phyloP scores from a whole-genome alignment of 2,888 invertebrate species.

The Cordilura impudica region DNA sequence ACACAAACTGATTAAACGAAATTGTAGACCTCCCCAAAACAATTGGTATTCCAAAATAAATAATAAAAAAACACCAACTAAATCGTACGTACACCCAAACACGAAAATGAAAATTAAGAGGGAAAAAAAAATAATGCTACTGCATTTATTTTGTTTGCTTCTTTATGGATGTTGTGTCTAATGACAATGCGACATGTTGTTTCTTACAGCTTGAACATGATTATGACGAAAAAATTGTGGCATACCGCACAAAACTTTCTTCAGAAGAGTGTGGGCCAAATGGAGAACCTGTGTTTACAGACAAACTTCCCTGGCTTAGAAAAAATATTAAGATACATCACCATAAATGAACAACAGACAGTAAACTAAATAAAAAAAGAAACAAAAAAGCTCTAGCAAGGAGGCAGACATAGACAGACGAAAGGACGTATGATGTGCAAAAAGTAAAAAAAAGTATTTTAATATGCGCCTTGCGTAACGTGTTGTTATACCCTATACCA shows the following conservation, averaged over 20 bases:
- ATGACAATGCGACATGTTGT: slow-evolving; percentile 34
- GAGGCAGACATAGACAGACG: slow-evolving; percentile 7
- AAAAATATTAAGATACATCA: slow-evolving; percentile 6
- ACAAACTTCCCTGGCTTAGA: slow-evolving; percentile 10
- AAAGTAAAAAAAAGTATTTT: slow-evolving; percentile 8
- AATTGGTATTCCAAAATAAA: neutral
- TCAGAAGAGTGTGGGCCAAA: neutral
- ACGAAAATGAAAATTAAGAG: neutral
- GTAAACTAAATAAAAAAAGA: neutral
- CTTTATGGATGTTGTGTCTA: slow-evolving; percentile 3
- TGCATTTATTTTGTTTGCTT: neutral
- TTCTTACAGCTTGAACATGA: slow-evolving; percentile 1
- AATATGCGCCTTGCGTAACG: neutral
- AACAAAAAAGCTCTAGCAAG: neutral
- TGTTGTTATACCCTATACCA: too few relatives aligned
- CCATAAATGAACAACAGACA: slow-evolving; percentile 11
- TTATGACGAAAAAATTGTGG: slow-evolving; percentile 42
- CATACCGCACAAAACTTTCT: slow-evolving; percentile 23
- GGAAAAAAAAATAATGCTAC: neutral
- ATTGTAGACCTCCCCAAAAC: neutral
- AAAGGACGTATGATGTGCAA: neutral
- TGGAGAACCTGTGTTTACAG: slow-evolving; percentile 4
- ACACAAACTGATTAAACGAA: neutral
- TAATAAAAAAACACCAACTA: neutral
- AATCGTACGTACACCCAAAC: neutral